Conservation (phyloP, 2,888 invertebrate genomes). For the Tetanocera ferruginea region DNA sequence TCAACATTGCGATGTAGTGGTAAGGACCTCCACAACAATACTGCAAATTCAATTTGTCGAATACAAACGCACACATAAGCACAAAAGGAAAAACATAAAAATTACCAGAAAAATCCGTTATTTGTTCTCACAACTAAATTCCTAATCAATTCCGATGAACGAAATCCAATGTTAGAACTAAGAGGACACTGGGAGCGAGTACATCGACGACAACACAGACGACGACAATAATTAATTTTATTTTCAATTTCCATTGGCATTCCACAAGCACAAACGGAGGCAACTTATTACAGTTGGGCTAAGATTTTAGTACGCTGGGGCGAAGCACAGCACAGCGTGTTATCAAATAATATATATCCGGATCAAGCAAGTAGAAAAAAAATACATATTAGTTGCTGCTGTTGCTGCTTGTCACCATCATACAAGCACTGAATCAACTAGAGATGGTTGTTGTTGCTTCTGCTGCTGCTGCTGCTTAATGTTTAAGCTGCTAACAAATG, state of each 20-base stretch:
- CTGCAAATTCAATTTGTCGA: background rate
- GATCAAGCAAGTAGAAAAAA: no score
- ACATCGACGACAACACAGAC: background rate
- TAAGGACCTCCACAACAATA: background rate
- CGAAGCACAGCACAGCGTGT: no score
- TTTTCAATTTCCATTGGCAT: constrained; percentile 32
- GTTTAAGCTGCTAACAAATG: background rate
- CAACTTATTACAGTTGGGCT: constrained; percentile 3
- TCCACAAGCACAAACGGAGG: no score
- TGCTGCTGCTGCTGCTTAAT: constrained; percentile 1
- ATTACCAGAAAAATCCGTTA: background rate
- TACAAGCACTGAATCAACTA: background rate
- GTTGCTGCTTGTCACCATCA: no score
- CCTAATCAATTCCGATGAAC: constrained; percentile 1
- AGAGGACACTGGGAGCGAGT: background rate
- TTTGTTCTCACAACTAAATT: constrained; percentile 1
- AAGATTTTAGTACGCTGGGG: background rate
- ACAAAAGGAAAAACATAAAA: no score
- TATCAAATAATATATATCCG: no score
- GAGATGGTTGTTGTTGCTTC: background rate
- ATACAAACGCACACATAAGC: background rate
- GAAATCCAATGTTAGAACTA: background rate
- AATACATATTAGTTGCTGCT: no score
- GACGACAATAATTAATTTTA: constrained; percentile 39
- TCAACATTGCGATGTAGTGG: background rate